phyloP scores from a whole-genome alignment of 2,888 invertebrate genomes.

The Blastobasis adustella region DNA sequence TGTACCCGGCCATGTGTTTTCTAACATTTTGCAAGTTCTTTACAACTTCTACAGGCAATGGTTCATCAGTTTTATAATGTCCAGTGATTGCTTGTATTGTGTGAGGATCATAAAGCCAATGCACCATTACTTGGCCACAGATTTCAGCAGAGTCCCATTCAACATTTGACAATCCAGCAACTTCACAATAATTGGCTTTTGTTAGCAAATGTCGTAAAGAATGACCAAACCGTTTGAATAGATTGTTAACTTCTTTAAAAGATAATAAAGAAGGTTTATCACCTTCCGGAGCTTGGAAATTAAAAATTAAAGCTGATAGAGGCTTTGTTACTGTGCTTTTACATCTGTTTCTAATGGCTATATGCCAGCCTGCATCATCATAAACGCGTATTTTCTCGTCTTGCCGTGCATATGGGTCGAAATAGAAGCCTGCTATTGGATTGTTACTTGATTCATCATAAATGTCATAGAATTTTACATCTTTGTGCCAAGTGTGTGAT shows the following conservation, averaged over 20 bases:
- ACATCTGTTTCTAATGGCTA: conserved; percentile 84
- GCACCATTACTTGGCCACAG: conserved; percentile 86
- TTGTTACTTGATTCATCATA: conserved; percentile 78
- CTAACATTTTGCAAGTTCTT: conserved; percentile 77
- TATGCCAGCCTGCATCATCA: conserved; percentile 83
- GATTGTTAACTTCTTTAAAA: conserved; percentile 81
- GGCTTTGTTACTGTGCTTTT: conserved; percentile 78
- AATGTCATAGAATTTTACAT: conserved; percentile 88
- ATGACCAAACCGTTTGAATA: conserved; percentile 92
- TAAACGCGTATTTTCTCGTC: conserved; percentile 77
- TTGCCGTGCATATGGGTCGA: conserved; percentile 85
- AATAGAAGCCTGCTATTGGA: conserved; percentile 88
- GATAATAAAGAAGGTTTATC: conserved; percentile 82
- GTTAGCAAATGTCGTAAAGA: conserved; percentile 90
- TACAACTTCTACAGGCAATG: conserved; percentile 79
- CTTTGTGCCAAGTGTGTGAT: conserved; percentile 88
- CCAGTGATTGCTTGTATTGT: conserved; percentile 78
- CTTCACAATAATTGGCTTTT: conserved; percentile 86
- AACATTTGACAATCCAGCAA: conserved; percentile 88
- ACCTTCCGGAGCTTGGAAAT: conserved; percentile 80
- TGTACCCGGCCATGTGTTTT: conserved; percentile 85
- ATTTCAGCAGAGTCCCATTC: conserved; percentile 96
- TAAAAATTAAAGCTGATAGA: conserved; percentile 87
- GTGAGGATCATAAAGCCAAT: conserved; percentile 83
- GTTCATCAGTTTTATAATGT: conserved; percentile 84